Base-by-base conservation (phyloP, 2,797 vertebrate genomes). In the Sebastes minor region DNA sequence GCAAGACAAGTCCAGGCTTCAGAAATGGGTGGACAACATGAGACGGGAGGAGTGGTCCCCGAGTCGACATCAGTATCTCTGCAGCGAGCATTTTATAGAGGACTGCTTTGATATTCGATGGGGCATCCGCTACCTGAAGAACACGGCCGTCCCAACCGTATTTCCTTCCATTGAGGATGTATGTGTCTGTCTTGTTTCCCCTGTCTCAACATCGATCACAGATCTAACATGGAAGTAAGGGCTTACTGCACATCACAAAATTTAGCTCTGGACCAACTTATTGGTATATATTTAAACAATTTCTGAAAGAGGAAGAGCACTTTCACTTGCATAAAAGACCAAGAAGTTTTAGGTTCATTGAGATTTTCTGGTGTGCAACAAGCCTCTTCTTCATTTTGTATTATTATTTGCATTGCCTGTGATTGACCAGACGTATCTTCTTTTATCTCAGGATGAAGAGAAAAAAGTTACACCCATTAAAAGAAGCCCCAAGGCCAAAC, bases 71-170 rank as follows among this genome's bases (percentile, higher is more conserved):
- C 97, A 97, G 90, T 97, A 97, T 71, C 92, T 98, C 0, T 97
- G 97, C 91, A 97, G 96, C 56, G 96, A 97, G 52, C 97, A 97
- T 83, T 98, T 98, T 27, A 97, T 96, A 23, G 95, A 96, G 0
- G 96, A 97, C 71, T 97, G 96, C 76, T 96, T 97, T 16, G 96
- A 97, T 56, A 93, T 97, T 57, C 94, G 96, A 72, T 98, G 97
- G 97, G 97, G 97, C 14, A 97, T 97, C 82, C 95, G 96, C 8
- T 98, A 97, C 88, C 84, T 98, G 82, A 97, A 97, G 86, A 95
- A 93, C 23, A 97, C 95, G 27, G 96, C 97, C 59, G 75, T 97
- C 66, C 97, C 97, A 7, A 97, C 96, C 8, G 90, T 97, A 77
- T 97, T 98, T 71, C 94, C 96, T 65, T 91, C 93, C 35, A 42